Base-by-base conservation (phyloP, 1,140 invertebrate genomes). In the Trichogramma pretiosum region DNA sequence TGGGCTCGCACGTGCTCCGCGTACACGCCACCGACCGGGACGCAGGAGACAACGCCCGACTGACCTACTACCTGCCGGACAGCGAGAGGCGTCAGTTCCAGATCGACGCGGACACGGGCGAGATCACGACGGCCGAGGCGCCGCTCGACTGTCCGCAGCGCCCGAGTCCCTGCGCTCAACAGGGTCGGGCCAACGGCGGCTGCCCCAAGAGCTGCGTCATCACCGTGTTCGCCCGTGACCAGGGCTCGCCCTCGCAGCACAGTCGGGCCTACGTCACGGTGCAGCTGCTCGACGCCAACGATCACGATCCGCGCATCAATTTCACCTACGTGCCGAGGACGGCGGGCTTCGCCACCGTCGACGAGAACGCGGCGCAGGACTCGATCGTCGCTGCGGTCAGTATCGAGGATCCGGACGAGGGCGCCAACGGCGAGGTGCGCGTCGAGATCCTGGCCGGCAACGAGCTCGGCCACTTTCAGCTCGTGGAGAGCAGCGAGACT, bases 181-280 rank as follows among this genome's bases (percentile, higher is more conserved):
- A 67, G 34, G 56, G 60, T 16, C 73, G 68, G 32, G 72, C 70
- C 13, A 77, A 74, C 48, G 71, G 74, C 49, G 75, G 75, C 22
- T 89, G 87, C 64, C 79, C 87, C 21, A 89, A 92, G 72, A 88
- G 86, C 62, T 96, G 93, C 68, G 89, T 96, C 9, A 88, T 97
- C 56, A 94, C 91, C 0, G 87, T 98, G 0, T 92, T 89, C 62
- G 93, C 93, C 10, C 76, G 87, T 38, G 94, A 98, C 73, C 87
- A 94, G 56, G 93, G 93, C 1, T 82, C 82, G 7, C 91, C 91
- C 0, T 70, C 87, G 24, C 89, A 94, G 66, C 87, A 92, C 62
- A 92, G 92, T 4, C 75, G 93, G 32, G 92, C 93, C 17, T 97
- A 96, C 70, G 88, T 98, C 1, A 94, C 89, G 3, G 89, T 97